Percentiles rank a stretch among this genome's conserved stretches.
phyloP scores from a whole-genome alignment of 53 echinoderm and acorn worm genomes.

The Paelopatides confundens region DNA sequence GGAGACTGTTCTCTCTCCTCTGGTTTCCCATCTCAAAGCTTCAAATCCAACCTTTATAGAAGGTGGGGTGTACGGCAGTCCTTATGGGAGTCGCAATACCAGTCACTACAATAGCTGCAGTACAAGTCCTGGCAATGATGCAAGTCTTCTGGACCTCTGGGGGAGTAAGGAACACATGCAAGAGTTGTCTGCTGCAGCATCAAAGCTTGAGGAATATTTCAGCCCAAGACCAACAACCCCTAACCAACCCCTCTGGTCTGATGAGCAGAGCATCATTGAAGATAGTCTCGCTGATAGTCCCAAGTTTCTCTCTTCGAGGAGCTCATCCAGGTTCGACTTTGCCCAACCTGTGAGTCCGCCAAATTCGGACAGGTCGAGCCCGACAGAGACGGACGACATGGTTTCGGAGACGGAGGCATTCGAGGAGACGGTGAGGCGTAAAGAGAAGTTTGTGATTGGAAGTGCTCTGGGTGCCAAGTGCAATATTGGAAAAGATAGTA shows the following conservation, averaged over 20 bases:
- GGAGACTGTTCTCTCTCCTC: constrained; percentile 64
- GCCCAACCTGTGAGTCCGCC: constrained; percentile 82
- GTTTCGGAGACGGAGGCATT: constrained; percentile 90
- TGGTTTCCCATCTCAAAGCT: constrained; percentile 65
- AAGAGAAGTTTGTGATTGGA: constrained; percentile 43
- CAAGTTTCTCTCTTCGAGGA: constrained; percentile 88
- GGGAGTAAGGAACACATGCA: constrained; percentile 69
- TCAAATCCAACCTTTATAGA: constrained; percentile 81
- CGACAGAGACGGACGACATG: constrained; percentile 96
- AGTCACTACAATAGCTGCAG: constrained; percentile 98
- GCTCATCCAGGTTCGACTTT: constrained; percentile 98
- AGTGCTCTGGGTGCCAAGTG: constrained; percentile 34
- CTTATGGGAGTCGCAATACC: constrained; percentile 95
- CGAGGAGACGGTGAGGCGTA: constrained; percentile 76
- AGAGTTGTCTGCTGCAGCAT: constrained; percentile 60
- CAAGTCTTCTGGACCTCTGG: constrained; percentile 91
- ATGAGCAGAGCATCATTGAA: constrained; percentile 93
- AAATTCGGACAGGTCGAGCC: constrained; percentile 73
- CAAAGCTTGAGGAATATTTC: constrained; percentile 64
- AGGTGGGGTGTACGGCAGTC: constrained; percentile 98
- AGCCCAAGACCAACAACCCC: constrained; percentile 57
- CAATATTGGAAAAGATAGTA: constrained; percentile 44
- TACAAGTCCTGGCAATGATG: constrained; percentile 88
- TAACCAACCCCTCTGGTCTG: constrained; percentile 44
- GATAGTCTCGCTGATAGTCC: constrained; percentile 96